phyloP scores from a whole-genome alignment of 2,797 vertebrate species.

The Buphagus erythrorhynchus region DNA sequence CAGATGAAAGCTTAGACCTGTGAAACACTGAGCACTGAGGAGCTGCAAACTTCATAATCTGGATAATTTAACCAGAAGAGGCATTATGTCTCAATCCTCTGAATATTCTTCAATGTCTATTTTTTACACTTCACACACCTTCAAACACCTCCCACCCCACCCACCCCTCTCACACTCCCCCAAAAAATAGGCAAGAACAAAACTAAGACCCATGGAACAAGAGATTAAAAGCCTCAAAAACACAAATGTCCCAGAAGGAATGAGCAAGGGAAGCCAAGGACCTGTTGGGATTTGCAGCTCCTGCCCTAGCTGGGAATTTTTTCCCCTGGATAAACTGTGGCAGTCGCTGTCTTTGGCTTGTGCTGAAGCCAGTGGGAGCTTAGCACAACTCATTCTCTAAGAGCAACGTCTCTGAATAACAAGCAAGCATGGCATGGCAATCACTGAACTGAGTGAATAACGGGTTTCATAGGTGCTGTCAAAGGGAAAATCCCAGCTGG shows the following conservation, averaged over 20 bases:
- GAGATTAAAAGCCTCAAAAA: neutral
- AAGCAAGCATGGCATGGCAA: neutral
- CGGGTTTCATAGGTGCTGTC: constrained; percentile 38
- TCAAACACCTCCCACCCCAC: neutral
- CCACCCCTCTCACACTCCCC: fast-evolving
- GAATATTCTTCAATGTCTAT: neutral
- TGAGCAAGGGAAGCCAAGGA: neutral
- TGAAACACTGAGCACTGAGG: neutral
- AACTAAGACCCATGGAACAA: neutral
- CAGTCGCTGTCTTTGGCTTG: neutral
- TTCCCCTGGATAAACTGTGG: neutral
- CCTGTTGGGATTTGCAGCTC: neutral
- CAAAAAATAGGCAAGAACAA: neutral
- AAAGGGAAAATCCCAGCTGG: constrained; percentile 37
- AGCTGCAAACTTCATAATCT: neutral
- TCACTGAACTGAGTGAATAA: neutral
- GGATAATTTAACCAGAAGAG: neutral
- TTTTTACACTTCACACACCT: neutral
- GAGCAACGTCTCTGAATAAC: neutral
- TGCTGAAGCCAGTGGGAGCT: neutral
- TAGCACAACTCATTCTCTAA: neutral
- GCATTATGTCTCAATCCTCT: neutral
- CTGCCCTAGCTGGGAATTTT: neutral
- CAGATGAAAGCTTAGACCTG: neutral
- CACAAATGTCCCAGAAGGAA: neutral